These are phyloP conservation scores for Lamellibrachia luymesi DNA, from an alignment of 1,140 invertebrate species.

Conservation along the genomic window DNA sequence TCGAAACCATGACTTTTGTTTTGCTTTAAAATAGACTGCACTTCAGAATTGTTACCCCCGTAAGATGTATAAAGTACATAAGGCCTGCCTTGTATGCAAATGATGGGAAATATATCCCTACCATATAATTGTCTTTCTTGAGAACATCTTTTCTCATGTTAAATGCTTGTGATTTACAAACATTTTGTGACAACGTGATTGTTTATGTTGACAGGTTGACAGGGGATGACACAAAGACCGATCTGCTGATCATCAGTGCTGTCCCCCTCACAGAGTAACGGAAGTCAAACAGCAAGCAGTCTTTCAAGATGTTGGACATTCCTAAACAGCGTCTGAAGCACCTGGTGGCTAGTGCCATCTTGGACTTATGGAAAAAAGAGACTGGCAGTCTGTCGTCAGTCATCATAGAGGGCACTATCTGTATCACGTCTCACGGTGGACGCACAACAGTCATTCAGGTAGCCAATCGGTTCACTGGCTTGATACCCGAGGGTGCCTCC, in stretches of 20 bases:
- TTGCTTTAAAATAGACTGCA: no score
- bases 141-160: no score
- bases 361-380: constrained; percentile 32
- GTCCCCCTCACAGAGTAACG: not conserved
- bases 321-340: constrained; percentile 26
- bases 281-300: not conserved
- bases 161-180: no score
- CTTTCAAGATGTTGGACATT: constrained; percentile 24
- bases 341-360: constrained; percentile 26
- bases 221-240: not conserved
- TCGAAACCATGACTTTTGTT: no score
- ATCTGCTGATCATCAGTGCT: not conserved
- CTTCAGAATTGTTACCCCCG: no score
- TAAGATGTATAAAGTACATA: no score
- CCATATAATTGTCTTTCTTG: no score
- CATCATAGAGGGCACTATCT: constrained; percentile 29
- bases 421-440: constrained; percentile 26
- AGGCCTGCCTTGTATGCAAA: no score
- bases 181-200: no score
- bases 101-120: no score
- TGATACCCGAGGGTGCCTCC: constrained; percentile 15
- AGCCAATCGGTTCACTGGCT: constrained; percentile 24
- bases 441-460: constrained; percentile 27
- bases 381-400: constrained; percentile 26
- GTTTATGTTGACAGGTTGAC: not conserved